Conservation (phyloP, 2,113 vertebrate species). For the Choloepus hoffmanni region DNA sequence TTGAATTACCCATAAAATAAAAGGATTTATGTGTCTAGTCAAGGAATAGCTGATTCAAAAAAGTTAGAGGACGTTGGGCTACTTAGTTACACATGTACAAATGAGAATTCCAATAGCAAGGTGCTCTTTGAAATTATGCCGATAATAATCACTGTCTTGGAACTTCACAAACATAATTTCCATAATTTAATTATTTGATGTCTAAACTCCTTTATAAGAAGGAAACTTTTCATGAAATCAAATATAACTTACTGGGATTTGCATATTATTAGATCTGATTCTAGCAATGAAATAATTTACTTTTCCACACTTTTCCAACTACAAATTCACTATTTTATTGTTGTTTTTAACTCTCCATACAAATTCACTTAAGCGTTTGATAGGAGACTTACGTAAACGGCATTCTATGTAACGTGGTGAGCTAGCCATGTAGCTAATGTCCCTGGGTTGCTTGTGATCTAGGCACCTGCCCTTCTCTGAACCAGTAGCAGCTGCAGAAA, state of each 20-base stretch:
- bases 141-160: neutral
- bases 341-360: neutral
- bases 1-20: neutral
- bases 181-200: neutral
- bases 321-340: neutral
- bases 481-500: neutral
- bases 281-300: neutral
- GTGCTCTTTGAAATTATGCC: neutral
- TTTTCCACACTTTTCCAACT: neutral
- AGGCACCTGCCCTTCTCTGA: neutral
- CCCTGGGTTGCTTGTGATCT: neutral
- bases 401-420: neutral
- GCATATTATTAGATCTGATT: neutral
- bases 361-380: neutral
- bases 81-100: neutral
- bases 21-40: neutral
- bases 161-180: neutral
- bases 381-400: neutral
- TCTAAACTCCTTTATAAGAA: neutral
- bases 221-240: neutral
- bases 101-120: neutral
- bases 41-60: neutral
- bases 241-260: neutral
- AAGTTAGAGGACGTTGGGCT: rapidly evolving
- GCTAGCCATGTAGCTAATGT: neutral